A percentile compares a stretch with the other conserved stretches of the same genome.
Conservation (phyloP, 1,140 invertebrate genomes). For the Lucilia sericata region DNA sequence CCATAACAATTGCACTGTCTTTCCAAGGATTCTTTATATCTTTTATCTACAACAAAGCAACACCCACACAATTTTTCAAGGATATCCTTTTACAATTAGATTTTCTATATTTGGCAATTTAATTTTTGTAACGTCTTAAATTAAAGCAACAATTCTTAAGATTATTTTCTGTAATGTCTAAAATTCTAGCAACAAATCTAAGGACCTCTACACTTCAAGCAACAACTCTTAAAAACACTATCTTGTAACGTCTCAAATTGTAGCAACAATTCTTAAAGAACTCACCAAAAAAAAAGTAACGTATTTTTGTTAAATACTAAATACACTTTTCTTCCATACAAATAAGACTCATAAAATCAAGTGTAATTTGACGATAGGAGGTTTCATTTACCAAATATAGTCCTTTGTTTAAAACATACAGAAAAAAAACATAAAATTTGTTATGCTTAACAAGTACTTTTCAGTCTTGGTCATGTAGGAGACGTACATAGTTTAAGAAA, state of each 20-base stretch:
- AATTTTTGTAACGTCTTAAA: no score
- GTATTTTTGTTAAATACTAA: background rate
- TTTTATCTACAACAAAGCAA: background rate
- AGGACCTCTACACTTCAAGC: no score
- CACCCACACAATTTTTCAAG: background rate
- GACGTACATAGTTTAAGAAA: background rate
- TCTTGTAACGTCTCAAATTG: no score
- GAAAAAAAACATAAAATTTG: background rate
- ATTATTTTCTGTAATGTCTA: no score
- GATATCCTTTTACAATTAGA: background rate
- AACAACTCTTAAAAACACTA: no score
- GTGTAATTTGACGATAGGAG: slow-evolving; percentile 24
- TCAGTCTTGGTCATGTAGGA: background rate
- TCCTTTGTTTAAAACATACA: background rate
- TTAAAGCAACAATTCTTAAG: no score
- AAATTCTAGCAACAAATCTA: no score
- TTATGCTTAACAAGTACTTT: slow-evolving; percentile 25
- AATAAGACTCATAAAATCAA: background rate
- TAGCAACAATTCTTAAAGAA: no score
- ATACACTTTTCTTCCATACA: background rate
- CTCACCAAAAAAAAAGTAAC: background rate
- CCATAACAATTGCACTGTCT: no score
- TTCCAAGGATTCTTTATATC: no score
- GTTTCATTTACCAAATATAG: background rate
- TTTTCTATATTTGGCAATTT: background rate